phyloP scores from a whole-genome alignment of 2,797 vertebrate genomes.

The Hafferia zeledoni region DNA sequence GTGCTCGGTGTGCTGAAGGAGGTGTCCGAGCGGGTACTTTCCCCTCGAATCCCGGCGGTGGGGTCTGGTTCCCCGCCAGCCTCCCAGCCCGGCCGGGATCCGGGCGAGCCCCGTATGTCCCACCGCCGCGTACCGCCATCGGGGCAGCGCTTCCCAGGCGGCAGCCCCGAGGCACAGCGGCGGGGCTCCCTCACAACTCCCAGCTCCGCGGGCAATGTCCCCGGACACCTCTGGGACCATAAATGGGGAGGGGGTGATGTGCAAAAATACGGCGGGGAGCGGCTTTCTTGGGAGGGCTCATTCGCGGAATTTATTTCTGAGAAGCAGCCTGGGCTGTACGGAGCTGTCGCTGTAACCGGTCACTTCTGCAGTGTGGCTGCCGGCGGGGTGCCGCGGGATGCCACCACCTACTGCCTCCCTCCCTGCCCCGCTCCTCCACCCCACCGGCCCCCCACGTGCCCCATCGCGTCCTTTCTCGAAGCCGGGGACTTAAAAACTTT shows the following conservation, averaged over 20 bases:
- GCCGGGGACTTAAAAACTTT: not conserved
- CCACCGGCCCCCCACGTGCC: too few species aligned
- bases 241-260: too few species aligned
- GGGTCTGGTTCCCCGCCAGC: not conserved
- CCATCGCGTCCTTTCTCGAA: not conserved
- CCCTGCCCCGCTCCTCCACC: not conserved
- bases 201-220: not conserved
- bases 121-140: not conserved
- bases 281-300: not conserved
- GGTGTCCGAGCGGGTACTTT: too few species aligned
- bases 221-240: not conserved
- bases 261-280: accelerated
- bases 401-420: not conserved
- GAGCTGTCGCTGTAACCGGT: not conserved
- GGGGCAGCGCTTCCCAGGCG: not conserved
- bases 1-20: not conserved
- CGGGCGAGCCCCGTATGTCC: not conserved
- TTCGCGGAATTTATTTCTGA: accelerated
- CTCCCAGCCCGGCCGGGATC: not conserved
- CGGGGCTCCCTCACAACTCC: not conserved
- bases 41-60: not conserved
- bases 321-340: not conserved
- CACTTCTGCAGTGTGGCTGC: not conserved
- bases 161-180: not conserved
- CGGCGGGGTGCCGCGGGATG: not conserved